Percentiles rank a stretch among this genome's conserved stretches.
These are phyloP conservation scores for Bergia puertoricense DNA, from an alignment of 92 coral and sea anemone species.

Conservation along the genomic window DNA sequence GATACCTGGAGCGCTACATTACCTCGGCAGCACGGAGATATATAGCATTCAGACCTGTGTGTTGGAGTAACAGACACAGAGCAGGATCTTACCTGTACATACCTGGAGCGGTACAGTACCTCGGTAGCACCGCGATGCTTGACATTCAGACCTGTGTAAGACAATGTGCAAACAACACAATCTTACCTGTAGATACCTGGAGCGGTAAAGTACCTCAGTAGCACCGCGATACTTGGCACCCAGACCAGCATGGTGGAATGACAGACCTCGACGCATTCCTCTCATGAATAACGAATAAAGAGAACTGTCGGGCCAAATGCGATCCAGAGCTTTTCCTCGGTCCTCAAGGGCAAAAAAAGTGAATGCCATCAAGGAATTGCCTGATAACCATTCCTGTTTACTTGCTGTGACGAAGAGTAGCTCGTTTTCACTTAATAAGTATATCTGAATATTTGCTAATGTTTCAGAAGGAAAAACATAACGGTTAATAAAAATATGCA, in stretches of 20 bases:
- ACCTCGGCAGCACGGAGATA: slow-evolving; percentile 56
- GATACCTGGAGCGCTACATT: slow-evolving; percentile 61
- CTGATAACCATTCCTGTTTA: neutral
- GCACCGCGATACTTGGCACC: slow-evolving; percentile 29
- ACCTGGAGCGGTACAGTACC: slow-evolving; percentile 66
- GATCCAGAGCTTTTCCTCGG: slow-evolving; percentile 27
- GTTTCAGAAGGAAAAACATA: no score
- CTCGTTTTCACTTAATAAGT: neutral
- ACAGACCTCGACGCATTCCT: slow-evolving; percentile 63
- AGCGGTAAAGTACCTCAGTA: slow-evolving; percentile 69
- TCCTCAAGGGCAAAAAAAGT: slow-evolving; percentile 22
- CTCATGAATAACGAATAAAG: slow-evolving; percentile 17
- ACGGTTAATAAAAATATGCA: no score
- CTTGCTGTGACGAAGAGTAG: neutral
- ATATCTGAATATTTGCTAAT: no score
- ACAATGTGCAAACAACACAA: no score
- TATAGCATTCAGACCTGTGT: neutral
- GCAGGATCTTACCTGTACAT: slow-evolving; percentile 46
- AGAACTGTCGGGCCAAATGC: slow-evolving; percentile 7
- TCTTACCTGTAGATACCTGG: slow-evolving; percentile 58
- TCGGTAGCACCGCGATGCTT: slow-evolving; percentile 55
- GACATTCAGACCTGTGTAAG: neutral
- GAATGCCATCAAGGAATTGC: no score
- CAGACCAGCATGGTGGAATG: slow-evolving; percentile 73
- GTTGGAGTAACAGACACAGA: neutral